Evolutionary conservation across 92 coral and sea anemone genomes (phyloP).

Genomic region (Micromussa lordhowensis): DNA sequence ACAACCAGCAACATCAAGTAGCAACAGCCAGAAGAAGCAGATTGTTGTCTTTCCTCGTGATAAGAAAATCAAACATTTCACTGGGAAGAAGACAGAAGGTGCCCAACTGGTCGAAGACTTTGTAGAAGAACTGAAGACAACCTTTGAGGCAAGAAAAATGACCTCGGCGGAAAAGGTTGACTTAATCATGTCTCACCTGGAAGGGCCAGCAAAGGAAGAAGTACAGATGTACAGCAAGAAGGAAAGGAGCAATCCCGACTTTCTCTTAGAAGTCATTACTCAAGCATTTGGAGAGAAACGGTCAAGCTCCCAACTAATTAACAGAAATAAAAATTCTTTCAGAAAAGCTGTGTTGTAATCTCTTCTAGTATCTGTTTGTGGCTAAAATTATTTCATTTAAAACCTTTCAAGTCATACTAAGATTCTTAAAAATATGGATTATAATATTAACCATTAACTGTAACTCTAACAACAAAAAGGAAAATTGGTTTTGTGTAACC

Average conservation of each 20-base stretch:
- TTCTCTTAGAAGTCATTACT: background rate
- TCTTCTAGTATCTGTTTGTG: too few relatives aligned
- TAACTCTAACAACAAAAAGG: too few relatives aligned
- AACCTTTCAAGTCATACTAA: too few relatives aligned
- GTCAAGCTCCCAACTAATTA: constrained; percentile 22
- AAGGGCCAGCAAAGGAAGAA: constrained; percentile 30
- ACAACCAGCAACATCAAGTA: background rate
- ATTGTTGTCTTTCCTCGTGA: constrained; percentile 28
- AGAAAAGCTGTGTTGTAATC: too few relatives aligned
- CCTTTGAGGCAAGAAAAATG: constrained; percentile 22
- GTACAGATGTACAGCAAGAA: constrained; percentile 15
- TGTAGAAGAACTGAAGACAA: constrained; percentile 3
- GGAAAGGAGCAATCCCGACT: constrained; percentile 14
- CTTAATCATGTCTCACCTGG: constrained; percentile 32
- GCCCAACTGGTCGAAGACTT: constrained; percentile 11
- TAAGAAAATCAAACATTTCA: constrained; percentile 8
- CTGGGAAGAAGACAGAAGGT: constrained; percentile 16
- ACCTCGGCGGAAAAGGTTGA: constrained; percentile 15
- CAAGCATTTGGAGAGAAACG: constrained; percentile 44
- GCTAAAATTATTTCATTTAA: constrained; percentile 1
- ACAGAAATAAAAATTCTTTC: too few relatives aligned
- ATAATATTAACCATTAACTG: too few relatives aligned
- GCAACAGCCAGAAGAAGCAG: background rate
- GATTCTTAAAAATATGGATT: too few relatives aligned
- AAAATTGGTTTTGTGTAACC: too few relatives aligned